Base-by-base conservation (phyloP, 1,140 invertebrate genomes). In the Caerostris darwini region DNA sequence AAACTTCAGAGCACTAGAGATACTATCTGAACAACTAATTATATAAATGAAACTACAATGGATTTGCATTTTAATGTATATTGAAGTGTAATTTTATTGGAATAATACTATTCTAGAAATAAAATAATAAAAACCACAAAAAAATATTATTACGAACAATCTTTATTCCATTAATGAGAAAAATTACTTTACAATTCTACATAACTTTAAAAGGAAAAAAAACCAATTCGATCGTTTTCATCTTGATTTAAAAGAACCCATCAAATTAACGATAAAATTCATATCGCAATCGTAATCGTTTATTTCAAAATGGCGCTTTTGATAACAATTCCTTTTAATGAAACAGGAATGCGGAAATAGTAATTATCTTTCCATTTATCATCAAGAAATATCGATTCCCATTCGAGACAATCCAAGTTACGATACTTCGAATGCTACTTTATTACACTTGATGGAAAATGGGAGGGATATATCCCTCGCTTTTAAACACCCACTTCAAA, bases 291-390 rank as follows among this genome's bases (percentile, higher is more conserved):
- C 50, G 69, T 77, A 77, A 50, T 50, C 69, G 19, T 12, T 77
- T 7, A 7, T 77, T 77, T 77, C 19, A 77, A 69, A 77, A 53
- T 14, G 69, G n/a, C 5, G 19, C 10, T 34, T 50, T 50, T 77
- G 34, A 77, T 50, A 50, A 77, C 34, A 19, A 50, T 50, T 77
- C 19, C 19, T 10, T 77, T 77, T 50, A 77, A 8, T 19, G 34
- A 77, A 12, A 53, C 7, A 77, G 34, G 69, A 77, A 77, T 34
- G 69, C 69, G 69, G 69, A 77, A 77, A 77, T 77, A 50, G 34
- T 34, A 50, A 69, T 69, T 69, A n/a, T 69, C n/a, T 7, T 69
- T n/a, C 17, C n/a, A 77, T 77, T 77, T 77, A 77, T 77, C 69
- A 77, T 50, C 69, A 53, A 77, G 69, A 77, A 34, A 50, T 77